A percentile compares a stretch with the other conserved stretches of the same genome.
These are phyloP conservation scores for Bothrops jararaca DNA, from an alignment of 2,113 vertebrate species.

Conservation along the genomic window DNA sequence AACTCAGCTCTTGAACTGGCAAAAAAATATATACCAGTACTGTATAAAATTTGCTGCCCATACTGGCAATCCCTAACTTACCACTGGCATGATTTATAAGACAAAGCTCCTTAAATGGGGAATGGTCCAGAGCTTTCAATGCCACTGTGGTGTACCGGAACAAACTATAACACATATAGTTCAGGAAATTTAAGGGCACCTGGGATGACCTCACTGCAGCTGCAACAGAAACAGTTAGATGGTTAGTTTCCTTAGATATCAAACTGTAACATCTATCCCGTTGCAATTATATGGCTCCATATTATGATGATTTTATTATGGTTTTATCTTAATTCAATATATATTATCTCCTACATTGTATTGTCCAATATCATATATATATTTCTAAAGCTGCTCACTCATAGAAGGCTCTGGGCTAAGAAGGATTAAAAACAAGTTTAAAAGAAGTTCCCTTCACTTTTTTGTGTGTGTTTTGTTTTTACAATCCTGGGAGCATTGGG, in stretches of 20 bases:
- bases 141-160: background rate
- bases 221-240: background rate
- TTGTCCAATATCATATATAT: too few species aligned
- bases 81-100: background rate
- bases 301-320: too few species aligned
- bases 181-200: background rate
- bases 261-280: background rate
- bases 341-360: too few species aligned
- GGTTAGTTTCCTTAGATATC: background rate
- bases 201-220: background rate
- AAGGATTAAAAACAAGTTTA: background rate
- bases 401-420: background rate
- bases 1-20: background rate
- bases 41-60: background rate
- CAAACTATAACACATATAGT: background rate
- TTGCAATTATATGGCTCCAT: background rate
- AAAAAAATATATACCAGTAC: background rate
- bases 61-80: background rate
- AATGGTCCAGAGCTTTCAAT: background rate
- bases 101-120: background rate
- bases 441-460: background rate
- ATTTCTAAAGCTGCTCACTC: background rate
- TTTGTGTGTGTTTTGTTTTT: background rate
- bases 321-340: too few species aligned
- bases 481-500: background rate